Evolutionary conservation across 2,888 invertebrate species (phyloP), one percentile per base, ranked within the genome.

Genomic region (Chloroclysta siterata): DNA sequence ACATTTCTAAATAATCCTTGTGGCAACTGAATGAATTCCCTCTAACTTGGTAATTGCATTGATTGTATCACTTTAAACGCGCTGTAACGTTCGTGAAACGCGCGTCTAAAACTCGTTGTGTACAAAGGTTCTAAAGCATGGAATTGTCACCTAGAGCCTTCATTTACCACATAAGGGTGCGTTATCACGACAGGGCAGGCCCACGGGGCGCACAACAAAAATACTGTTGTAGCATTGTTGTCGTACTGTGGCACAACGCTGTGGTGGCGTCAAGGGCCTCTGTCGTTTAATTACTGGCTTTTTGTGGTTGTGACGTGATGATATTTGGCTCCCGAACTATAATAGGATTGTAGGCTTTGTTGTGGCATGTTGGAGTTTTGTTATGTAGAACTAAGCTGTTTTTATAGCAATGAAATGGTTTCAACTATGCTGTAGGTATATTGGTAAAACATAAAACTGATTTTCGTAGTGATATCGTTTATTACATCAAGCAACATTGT

Each of bases 261-360:
- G 72, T 22, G 52, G 48, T 73, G 72, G 41, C 59, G 73, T 74
- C 71, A 82, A 84, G 85, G 83, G 81, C 78, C 79, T 82, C 74
- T 81, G 82, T 83, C 85, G 87, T 88, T 89, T 89, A 89, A 89
- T 89, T 89, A 89, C 87, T 84, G 83, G 72, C 76, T 84, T 86
- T 86, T 87, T 88, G 85, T 84, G 70, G 70, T 68, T 73, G 75
- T 71, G 73, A 71, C 75, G 74, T 69, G 72, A 71, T 76, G 72
- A 76, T 73, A 79, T 77, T 74, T 67, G 72, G 63, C 68, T 73
- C 74, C 73, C 47, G 50, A 56, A 59, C 53, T 64, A 67, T 71
- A 64, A 69, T 69, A 55, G 68, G 22, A 63, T 65, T 71, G 67
- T 71, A 59, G 55, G 61, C 57, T 59, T 68, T 70, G 66, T 67